These are phyloP conservation scores for Tetragonula carbonaria DNA, from an alignment of 2,888 invertebrate genomes.

Conservation along the genomic window DNA sequence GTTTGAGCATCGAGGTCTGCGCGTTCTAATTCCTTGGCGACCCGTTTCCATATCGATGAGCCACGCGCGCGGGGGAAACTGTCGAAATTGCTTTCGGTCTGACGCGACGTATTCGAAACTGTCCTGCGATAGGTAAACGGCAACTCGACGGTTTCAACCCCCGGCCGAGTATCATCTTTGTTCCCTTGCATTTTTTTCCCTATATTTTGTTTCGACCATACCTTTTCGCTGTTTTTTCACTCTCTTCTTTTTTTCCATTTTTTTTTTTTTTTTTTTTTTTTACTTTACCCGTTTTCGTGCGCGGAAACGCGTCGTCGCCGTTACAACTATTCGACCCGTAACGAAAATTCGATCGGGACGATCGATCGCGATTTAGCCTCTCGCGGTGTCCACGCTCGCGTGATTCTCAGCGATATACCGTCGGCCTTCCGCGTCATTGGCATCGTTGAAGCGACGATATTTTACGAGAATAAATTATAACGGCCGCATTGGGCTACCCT, in stretches of 20 bases:
- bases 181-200: slow-evolving; percentile 8
- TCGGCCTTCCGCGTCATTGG: slow-evolving; percentile 64
- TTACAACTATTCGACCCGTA: not conserved
- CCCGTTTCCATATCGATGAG: slow-evolving; percentile 83
- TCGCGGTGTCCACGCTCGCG: slow-evolving; percentile 48
- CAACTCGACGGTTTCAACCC: slow-evolving; percentile 31
- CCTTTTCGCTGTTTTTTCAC: not conserved
- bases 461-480: slow-evolving; percentile 79
- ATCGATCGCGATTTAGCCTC: slow-evolving; percentile 25
- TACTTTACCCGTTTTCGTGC: not conserved
- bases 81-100: slow-evolving; percentile 74
- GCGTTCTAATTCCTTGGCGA: slow-evolving; percentile 82
- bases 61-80: slow-evolving; percentile 53
- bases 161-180: slow-evolving; percentile 48
- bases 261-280: not conserved
- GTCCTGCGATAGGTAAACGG: slow-evolving; percentile 46
- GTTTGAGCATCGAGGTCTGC: slow-evolving; percentile 78
- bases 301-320: not conserved
- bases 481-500: slow-evolving; percentile 66
- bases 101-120: slow-evolving; percentile 69
- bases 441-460: slow-evolving; percentile 73
- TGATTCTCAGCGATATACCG: slow-evolving; percentile 64
- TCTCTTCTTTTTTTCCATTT: not conserved
- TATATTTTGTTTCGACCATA: not conserved
- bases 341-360: slow-evolving; percentile 48